Percentiles rank a stretch among this genome's conserved stretches.
Conservation (phyloP, 2,113 vertebrate genomes). For the Australoheros scitulus region DNA sequence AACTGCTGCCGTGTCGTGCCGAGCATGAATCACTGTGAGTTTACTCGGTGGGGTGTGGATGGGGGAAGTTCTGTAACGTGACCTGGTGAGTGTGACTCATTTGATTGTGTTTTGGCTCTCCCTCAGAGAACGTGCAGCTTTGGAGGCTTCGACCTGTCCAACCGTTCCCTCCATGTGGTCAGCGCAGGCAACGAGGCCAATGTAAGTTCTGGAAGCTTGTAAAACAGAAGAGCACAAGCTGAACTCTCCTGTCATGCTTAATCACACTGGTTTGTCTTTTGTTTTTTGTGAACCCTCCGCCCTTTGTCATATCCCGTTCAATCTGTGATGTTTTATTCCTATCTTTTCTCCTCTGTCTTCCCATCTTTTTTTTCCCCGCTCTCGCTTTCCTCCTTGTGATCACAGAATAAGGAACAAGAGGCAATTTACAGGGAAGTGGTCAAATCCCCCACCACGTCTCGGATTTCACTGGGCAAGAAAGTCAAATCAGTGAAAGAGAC, state of each 20-base stretch:
- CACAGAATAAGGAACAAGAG: conserved; percentile 89
- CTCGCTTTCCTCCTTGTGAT: neutral
- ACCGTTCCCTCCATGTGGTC: conserved; percentile 92
- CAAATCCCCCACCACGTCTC: conserved; percentile 92
- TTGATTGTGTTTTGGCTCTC: conserved; percentile 51
- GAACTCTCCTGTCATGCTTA: neutral
- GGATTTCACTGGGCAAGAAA: conserved; percentile 97
- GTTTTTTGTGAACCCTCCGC: neutral
- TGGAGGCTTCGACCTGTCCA: conserved; percentile 96
- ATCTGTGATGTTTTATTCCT: neutral
- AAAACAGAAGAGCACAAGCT: neutral
- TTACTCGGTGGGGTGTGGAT: conserved; percentile 46
- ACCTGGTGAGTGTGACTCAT: conserved; percentile 34
- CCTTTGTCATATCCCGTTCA: neutral
- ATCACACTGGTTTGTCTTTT: conserved; percentile 9
- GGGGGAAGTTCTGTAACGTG: conserved; percentile 2
- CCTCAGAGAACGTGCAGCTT: conserved; percentile 97
- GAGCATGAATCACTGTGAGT: conserved; percentile 73
- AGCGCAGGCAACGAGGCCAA: conserved; percentile 81
- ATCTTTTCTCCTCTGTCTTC: neutral
- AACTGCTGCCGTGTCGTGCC: conserved; percentile 57
- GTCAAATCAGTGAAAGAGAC: conserved; percentile 99
- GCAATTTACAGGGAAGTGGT: conserved; percentile 93
- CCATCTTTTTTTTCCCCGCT: neutral
- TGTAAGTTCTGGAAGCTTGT: conserved; percentile 80